Percentiles rank a stretch among this genome's conserved stretches.
phyloP scores from a whole-genome alignment of 2,797 vertebrate species.

The Lerista edwardsae region DNA sequence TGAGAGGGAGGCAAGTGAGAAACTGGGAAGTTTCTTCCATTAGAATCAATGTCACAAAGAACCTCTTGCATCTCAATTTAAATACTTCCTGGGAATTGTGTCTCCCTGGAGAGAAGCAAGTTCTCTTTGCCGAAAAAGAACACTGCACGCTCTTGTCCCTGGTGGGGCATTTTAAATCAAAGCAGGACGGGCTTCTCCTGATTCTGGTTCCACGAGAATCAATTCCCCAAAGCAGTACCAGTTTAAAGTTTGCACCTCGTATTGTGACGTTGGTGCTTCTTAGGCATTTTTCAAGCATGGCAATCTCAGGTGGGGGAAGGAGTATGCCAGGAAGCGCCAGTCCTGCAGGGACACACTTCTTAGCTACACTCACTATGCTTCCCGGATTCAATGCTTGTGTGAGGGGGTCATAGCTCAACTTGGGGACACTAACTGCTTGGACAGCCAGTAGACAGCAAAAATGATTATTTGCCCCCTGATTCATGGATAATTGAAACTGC shows the following conservation, averaged over 20 bases:
- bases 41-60: background rate
- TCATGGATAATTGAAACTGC: no score
- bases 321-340: no score
- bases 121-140: slow-evolving; percentile 1
- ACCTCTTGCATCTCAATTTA: background rate
- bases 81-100: background rate
- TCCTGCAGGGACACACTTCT: no score
- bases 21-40: background rate
- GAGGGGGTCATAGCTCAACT: no score
- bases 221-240: background rate
- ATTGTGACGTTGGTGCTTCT: background rate
- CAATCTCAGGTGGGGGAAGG: no score
- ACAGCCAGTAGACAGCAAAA: no score
- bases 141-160: background rate
- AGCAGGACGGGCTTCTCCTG: background rate
- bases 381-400: no score
- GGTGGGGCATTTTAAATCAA: slow-evolving; percentile 11
- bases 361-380: no score
- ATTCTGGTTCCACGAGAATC: background rate
- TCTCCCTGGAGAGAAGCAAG: background rate
- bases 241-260: background rate
- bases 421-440: no score
- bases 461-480: no score
- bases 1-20: background rate
- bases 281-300: no score